A percentile compares a stretch with the other conserved stretches of the same genome.
Conservation (phyloP, 2,888 invertebrate genomes). For the Tenthredo livida region DNA sequence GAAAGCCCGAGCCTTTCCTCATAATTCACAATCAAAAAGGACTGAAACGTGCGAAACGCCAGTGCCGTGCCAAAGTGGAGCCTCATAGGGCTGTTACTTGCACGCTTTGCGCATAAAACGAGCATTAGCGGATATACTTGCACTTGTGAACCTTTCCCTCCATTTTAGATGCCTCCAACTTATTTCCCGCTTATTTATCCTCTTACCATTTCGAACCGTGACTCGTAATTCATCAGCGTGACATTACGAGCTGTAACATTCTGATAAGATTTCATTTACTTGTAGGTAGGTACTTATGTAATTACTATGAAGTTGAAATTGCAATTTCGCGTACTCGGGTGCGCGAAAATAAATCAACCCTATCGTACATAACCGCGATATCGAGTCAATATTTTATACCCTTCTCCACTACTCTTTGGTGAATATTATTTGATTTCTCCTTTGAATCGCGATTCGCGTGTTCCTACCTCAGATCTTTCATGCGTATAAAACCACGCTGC, state of each 20-base stretch:
- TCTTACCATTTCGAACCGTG: background rate
- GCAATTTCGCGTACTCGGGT: background rate
- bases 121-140: constrained; percentile 49
- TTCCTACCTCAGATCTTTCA: constrained; percentile 16
- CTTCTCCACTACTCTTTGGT: background rate
- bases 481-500: constrained; percentile 10
- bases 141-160: constrained; percentile 35
- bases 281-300: background rate
- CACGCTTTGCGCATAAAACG: constrained; percentile 51
- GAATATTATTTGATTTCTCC: constrained; percentile 40
- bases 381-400: background rate
- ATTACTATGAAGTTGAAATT: background rate
- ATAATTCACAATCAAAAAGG: constrained; percentile 52
- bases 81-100: constrained; percentile 45
- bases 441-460: constrained; percentile 17
- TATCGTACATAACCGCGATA: background rate
- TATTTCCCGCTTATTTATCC: background rate
- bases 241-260: background rate
- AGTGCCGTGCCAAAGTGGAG: constrained; percentile 46
- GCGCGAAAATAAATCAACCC: constrained; percentile 7
- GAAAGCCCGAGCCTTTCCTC: constrained; percentile 49
- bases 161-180: background rate
- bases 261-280: constrained; percentile 11
- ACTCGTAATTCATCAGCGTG: background rate
- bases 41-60: constrained; percentile 51